Conservation (phyloP, 30 jellyfish, hydroid and myxozoan genomes). For the Chrysaora quinquecirrha region DNA sequence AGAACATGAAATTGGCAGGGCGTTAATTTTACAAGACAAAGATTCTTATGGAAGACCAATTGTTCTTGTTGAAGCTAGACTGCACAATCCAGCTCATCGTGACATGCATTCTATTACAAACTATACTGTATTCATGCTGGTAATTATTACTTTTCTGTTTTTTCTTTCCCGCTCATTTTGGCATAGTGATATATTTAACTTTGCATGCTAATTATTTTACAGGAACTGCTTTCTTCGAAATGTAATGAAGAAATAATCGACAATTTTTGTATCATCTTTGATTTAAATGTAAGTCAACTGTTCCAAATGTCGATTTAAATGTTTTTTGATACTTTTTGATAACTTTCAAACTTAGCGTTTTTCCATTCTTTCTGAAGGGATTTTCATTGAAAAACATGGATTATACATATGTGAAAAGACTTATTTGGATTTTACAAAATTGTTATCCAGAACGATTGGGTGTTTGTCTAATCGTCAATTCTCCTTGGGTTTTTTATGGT, state of each 20-base stretch:
- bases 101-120: slow-evolving; percentile 63
- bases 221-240: slow-evolving; percentile 63
- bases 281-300: slow-evolving; percentile 49
- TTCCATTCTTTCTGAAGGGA: slow-evolving; percentile 46
- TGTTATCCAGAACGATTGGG: slow-evolving; percentile 99
- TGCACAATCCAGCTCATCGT: slow-evolving; percentile 58
- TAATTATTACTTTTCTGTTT: background rate
- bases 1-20: slow-evolving; percentile 75
- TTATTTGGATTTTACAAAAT: slow-evolving; percentile 88
- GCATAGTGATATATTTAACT: background rate
- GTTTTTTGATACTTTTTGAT: too few species aligned
- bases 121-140: slow-evolving; percentile 54
- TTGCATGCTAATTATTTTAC: background rate
- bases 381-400: slow-evolving; percentile 91
- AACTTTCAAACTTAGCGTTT: too few species aligned
- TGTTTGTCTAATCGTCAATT: slow-evolving; percentile 77
- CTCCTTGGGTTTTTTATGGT: slow-evolving; percentile 97
- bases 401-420: slow-evolving; percentile 67
- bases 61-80: slow-evolving; percentile 30
- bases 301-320: too few species aligned
- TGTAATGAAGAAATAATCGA: slow-evolving; percentile 73
- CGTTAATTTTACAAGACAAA: slow-evolving; percentile 31
- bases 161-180: background rate
- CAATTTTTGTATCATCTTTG: slow-evolving; percentile 67
- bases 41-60: slow-evolving; percentile 83